These are phyloP conservation scores for Amphimallon solstitiale DNA, from an alignment of 2,888 invertebrate genomes.

Conservation along the genomic window DNA sequence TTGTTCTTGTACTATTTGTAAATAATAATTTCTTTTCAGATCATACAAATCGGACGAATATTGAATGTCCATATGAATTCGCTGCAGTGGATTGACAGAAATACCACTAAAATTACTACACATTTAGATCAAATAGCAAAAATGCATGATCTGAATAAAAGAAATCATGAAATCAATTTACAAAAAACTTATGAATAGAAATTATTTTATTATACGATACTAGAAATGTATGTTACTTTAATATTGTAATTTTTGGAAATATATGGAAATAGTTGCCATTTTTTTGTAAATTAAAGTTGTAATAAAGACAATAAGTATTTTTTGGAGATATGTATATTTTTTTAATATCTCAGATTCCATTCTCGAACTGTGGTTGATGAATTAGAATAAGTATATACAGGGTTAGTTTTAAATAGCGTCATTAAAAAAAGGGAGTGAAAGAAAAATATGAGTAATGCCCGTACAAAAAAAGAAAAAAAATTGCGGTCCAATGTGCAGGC, in stretches of 20 bases:
- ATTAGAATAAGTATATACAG: too few species aligned
- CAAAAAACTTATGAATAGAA: conserved; percentile 45
- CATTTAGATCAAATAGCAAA: conserved; percentile 85
- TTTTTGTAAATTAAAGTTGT: neutral
- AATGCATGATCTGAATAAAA: conserved; percentile 79
- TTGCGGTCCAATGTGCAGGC: too few species aligned
- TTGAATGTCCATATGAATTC: conserved; percentile 97
- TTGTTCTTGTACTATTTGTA: conserved; percentile 41
- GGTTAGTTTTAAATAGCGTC: too few species aligned
- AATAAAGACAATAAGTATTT: too few species aligned
- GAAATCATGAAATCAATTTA: conserved; percentile 64
- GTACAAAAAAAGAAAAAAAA: too few species aligned
- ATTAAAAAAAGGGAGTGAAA: too few species aligned
- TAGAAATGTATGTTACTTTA: neutral
- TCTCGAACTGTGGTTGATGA: too few species aligned
- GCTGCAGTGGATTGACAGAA: conserved; percentile 92
- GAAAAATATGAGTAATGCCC: too few species aligned
- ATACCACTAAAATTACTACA: conserved; percentile 79
- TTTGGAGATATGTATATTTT: too few species aligned
- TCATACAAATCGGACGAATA: conserved; percentile 92
- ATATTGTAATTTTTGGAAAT: conserved; percentile 6
- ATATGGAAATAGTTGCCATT: neutral
- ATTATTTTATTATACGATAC: neutral
- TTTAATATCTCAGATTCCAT: too few species aligned
- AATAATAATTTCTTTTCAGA: conserved; percentile 66